These are phyloP conservation scores for Drosophila varians DNA, from an alignment of 1,140 invertebrate species.

Conservation along the genomic window DNA sequence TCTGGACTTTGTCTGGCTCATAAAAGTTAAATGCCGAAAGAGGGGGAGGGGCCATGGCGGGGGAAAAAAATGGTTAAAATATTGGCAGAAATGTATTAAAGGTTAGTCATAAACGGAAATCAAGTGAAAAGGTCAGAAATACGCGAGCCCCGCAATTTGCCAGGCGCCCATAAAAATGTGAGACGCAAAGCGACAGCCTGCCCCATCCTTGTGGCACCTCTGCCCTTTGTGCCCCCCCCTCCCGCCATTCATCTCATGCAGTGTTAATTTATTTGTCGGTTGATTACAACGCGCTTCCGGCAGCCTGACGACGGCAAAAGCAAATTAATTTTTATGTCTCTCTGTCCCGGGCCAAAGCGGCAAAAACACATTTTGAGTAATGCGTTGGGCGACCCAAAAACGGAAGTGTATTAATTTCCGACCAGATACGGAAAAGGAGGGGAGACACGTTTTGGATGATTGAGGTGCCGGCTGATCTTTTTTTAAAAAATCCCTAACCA, in stretches of 20 bases:
- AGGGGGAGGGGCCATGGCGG: neutral
- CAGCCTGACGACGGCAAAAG: slow-evolving; percentile 69
- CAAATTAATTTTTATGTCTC: slow-evolving; percentile 79
- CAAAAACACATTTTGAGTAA: slow-evolving; percentile 67
- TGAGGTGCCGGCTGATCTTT: slow-evolving; percentile 21
- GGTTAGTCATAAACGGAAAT: slow-evolving; percentile 70
- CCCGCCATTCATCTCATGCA: slow-evolving; percentile 18
- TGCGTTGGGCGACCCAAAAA: slow-evolving; percentile 53
- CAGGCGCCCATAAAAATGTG: slow-evolving; percentile 42
- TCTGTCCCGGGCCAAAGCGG: slow-evolving; percentile 33
- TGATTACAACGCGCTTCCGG: slow-evolving; percentile 75
- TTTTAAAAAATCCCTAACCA: neutral
- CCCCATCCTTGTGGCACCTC: neutral
- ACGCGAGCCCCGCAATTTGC: slow-evolving; percentile 63
- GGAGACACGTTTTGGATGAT: neutral
- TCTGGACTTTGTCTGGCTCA: slow-evolving; percentile 29
- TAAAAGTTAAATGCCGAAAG: slow-evolving; percentile 58
- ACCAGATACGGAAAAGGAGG: slow-evolving; percentile 25
- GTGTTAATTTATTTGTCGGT: slow-evolving; percentile 80
- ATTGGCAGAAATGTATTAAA: slow-evolving; percentile 24
- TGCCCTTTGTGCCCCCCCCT: neutral
- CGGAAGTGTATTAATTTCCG: slow-evolving; percentile 79
- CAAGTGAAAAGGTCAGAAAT: slow-evolving; percentile 73
- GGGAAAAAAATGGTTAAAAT: slow-evolving; percentile 16
- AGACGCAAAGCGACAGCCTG: slow-evolving; percentile 11